phyloP scores from a whole-genome alignment of 2,888 invertebrate species.

The Exephanes ischioxanthus region DNA sequence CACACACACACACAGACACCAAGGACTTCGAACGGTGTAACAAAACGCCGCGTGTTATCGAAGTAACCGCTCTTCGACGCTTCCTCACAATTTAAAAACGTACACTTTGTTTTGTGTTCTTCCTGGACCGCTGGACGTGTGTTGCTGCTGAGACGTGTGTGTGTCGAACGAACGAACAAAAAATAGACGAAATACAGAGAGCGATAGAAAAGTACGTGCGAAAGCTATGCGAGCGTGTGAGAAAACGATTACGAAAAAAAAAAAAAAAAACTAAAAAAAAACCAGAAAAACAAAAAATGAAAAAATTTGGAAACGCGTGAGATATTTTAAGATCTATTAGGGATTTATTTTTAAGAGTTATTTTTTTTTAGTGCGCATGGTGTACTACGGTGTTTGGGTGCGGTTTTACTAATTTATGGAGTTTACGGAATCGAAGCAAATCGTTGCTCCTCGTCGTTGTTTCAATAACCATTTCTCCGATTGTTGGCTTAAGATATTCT shows the following conservation, averaged over 20 bases:
- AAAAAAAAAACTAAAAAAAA: too few relatives aligned
- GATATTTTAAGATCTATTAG: conserved; percentile 50
- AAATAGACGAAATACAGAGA: conserved; percentile 24
- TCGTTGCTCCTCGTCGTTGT: conserved; percentile 66
- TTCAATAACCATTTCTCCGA: conserved; percentile 9
- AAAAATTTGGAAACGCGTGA: conserved; percentile 38
- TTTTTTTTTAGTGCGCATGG: conserved; percentile 53
- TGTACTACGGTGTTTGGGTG: conserved; percentile 59
- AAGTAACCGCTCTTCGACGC: conserved; percentile 43
- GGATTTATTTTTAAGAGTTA: conserved; percentile 42
- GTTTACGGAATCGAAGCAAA: conserved; percentile 45
- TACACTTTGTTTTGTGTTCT: conserved; percentile 31
- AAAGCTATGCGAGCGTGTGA: conserved; percentile 17
- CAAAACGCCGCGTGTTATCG: conserved; percentile 33
- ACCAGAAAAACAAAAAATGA: not conserved
- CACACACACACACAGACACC: not conserved
- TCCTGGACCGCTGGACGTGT: conserved; percentile 36
- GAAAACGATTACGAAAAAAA: conserved; percentile 20
- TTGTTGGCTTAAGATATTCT: not conserved
- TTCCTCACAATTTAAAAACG: conserved; percentile 43
- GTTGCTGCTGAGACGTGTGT: conserved; percentile 19
- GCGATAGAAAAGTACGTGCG: conserved; percentile 2
- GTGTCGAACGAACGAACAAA: not conserved
- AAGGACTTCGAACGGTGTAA: conserved; percentile 46
- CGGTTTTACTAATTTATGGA: conserved; percentile 60